Conservation (phyloP, 2,113 vertebrate genomes). For the Pycnonotus jocosus region DNA sequence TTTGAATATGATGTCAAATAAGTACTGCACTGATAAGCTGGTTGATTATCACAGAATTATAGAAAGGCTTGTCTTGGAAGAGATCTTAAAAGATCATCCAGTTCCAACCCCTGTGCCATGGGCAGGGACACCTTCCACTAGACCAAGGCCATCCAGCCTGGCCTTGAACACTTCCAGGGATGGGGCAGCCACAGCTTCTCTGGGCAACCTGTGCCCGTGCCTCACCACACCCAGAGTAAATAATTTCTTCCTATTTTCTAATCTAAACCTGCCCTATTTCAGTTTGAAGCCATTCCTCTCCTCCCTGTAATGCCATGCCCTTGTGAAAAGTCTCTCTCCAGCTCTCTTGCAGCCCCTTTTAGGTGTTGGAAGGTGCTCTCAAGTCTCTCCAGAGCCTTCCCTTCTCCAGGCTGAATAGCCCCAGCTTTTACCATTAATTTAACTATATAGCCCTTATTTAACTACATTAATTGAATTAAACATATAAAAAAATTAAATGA, state of each 20-base stretch:
- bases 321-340: background rate
- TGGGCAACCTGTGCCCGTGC: background rate
- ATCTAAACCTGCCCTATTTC: background rate
- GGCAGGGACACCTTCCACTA: background rate
- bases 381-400: background rate
- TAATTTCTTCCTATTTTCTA: background rate
- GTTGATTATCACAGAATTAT: background rate
- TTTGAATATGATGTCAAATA: background rate
- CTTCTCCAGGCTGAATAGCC: background rate
- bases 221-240: background rate
- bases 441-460: background rate
- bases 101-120: background rate
- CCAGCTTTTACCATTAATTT: background rate
- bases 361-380: background rate
- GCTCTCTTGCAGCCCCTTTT: background rate
- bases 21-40: background rate
- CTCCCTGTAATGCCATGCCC: no score
- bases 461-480: background rate
- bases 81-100: background rate
- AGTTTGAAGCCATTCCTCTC: background rate
- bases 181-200: background rate
- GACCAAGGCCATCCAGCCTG: no score
- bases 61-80: background rate
- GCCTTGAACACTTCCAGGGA: background rate
- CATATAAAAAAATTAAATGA: background rate